These are phyloP conservation scores for Xylocampa areola DNA, from an alignment of 2,888 invertebrate genomes.

Conservation along the genomic window DNA sequence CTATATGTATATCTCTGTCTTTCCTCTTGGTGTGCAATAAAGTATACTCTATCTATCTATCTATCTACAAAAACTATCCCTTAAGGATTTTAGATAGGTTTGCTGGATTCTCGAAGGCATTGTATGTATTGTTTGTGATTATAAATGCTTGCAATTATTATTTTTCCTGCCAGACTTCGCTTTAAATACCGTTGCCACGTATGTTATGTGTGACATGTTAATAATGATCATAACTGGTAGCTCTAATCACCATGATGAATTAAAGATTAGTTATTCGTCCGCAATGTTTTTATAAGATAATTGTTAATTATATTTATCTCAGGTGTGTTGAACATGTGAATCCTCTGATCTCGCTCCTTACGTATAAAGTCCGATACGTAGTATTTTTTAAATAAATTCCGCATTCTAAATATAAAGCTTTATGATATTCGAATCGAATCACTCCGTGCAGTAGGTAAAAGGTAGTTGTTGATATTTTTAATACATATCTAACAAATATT, in stretches of 20 bases:
- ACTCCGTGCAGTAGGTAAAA: too few relatives aligned
- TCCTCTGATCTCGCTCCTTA: conserved; percentile 1
- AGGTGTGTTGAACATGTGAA: conserved; percentile 19
- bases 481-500: too few relatives aligned
- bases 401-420: neutral
- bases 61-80: too few relatives aligned
- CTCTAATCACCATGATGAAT: conserved; percentile 18
- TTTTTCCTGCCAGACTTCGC: neutral
- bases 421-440: too few relatives aligned
- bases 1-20: too few relatives aligned
- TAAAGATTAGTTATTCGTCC: conserved; percentile 26
- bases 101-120: too few relatives aligned
- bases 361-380: neutral
- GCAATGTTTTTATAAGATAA: conserved; percentile 16
- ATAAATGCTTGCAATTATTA: conserved; percentile 5
- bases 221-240: neutral
- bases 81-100: too few relatives aligned
- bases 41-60: too few relatives aligned
- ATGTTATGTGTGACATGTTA: neutral
- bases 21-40: too few relatives aligned
- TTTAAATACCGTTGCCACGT: neutral
- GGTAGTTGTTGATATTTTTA: too few relatives aligned
- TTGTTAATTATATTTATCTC: conserved; percentile 19
- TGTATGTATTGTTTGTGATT: too few relatives aligned
- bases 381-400: neutral